Percentiles rank a stretch among this genome's conserved stretches.
Evolutionary conservation across 2,113 vertebrate genomes (phyloP).

Genomic region (Epinephelus fuscoguttatus): DNA sequence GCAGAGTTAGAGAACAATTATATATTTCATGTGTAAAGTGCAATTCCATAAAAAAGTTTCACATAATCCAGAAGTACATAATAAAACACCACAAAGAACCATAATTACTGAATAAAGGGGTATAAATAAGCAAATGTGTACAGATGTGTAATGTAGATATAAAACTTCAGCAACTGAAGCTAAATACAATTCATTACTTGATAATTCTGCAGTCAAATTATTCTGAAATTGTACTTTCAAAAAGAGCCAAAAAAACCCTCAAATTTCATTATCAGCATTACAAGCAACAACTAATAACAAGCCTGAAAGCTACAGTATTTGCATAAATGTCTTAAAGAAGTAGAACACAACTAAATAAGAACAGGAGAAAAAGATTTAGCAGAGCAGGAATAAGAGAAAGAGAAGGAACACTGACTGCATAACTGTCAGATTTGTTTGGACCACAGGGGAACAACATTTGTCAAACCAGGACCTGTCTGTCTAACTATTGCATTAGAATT

Average conservation of each 20-base stretch:
- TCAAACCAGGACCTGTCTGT: constrained; percentile 12
- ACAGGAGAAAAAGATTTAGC: background rate
- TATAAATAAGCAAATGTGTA: background rate
- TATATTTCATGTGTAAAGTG: background rate
- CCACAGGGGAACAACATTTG: constrained; percentile 8
- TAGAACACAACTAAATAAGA: background rate
- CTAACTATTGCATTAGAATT: constrained; percentile 24
- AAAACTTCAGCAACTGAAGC: background rate
- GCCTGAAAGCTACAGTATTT: background rate
- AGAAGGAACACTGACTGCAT: constrained; percentile 3
- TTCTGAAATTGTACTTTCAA: background rate
- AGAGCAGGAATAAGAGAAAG: background rate
- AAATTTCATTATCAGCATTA: background rate
- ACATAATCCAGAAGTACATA: background rate
- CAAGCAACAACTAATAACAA: background rate
- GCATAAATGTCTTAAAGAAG: background rate
- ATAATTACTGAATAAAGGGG: background rate
- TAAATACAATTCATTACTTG: background rate
- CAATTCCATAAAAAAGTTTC: background rate
- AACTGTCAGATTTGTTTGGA: constrained; percentile 30
- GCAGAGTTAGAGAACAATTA: background rate
- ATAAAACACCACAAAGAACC: background rate
- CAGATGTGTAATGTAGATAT: background rate
- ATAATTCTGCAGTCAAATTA: background rate
- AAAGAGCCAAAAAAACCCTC: no score